Evolutionary conservation across 2,888 invertebrate genomes (phyloP).

Genomic region (Ormyrus nitidulus): DNA sequence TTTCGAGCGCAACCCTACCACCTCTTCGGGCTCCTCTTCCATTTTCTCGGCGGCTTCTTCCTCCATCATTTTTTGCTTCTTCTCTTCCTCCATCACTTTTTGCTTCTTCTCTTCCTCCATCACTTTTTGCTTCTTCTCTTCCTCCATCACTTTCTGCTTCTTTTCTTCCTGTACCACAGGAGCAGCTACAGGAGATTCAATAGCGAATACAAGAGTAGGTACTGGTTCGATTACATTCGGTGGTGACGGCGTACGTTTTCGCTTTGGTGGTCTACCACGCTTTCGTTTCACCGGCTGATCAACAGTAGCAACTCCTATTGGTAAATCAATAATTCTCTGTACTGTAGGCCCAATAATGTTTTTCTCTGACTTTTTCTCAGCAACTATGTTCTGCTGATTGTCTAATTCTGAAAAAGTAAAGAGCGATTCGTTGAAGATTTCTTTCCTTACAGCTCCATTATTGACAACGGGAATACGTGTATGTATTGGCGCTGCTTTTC

Average conservation of each 20-base stretch:
- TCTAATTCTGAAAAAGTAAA: neutral
- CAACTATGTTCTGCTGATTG: neutral
- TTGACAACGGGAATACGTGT: neutral
- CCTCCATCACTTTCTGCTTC: neutral
- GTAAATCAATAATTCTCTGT: too few relatives aligned
- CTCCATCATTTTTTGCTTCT: neutral
- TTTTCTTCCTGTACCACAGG: neutral
- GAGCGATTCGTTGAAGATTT: neutral
- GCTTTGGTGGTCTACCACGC: too few relatives aligned
- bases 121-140: neutral
- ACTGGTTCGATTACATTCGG: too few relatives aligned
- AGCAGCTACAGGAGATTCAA: too few relatives aligned
- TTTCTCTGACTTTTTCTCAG: too few relatives aligned
- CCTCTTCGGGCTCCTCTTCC: neutral
- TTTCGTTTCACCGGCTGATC: too few relatives aligned
- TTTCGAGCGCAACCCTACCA: neutral
- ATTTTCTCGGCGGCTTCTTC: neutral
- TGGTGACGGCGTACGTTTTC: too few relatives aligned
- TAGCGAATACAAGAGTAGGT: too few relatives aligned
- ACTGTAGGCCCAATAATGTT: too few relatives aligned
- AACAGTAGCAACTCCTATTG: too few relatives aligned
- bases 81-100: neutral
- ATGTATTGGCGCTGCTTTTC: neutral
- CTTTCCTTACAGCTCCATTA: slow-evolving; percentile 11
- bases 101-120: neutral